Base-by-base conservation (phyloP, 37 sponge, comb jelly and placozoan species). In the Cladorhizidae sp. region DNA sequence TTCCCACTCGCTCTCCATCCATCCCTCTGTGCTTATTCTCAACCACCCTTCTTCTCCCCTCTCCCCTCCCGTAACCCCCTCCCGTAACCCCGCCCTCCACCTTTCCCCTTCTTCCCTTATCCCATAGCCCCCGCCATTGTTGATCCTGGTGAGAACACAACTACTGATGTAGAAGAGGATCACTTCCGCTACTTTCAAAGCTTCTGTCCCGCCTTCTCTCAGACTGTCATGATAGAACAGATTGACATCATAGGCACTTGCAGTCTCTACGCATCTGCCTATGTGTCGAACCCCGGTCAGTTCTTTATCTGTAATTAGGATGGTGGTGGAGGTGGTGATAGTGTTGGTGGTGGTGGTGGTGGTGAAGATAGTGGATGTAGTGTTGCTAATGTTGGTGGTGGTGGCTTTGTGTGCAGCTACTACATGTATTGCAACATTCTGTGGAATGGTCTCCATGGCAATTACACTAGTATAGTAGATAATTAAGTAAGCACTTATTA, bases 101-200 rank as follows among this genome's bases (percentile, higher is more conserved):
- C 26, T 8, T 7, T 14, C 31, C 11, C 31, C 3, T 14, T 14
- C 3, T 18, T 28, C 40, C 6, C 31, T 74, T 25, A 25, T 21
- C 37, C 55, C 59, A 2, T 38, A 64, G 95, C 89, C 17, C 95
- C 95, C 26, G 95, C 95, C 23, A 67, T 83, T 23, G 87, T 95
- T n/a, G 74, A 63, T 1, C 91, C 97, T 36, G 97, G 97, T 21
- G 83, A 88, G 33, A 85, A 85, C 57, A 90, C 91, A 18, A 71
- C 84, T 33, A 86, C 91, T 69, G 83, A 80, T 40, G 79, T 93
- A 2, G 77, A 75, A 0, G 85, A 91, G 62, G 97, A 93, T 57
- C 91, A 86, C 64, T 96, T 93, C 82, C 76, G 88, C 6, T 96
- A 87, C 86, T 96, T 96, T 64, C 90, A 96, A 57, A 57, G 74